These are phyloP conservation scores for Meriones unguiculatus DNA, from an alignment of 2,113 vertebrate species.

Conservation along the genomic window DNA sequence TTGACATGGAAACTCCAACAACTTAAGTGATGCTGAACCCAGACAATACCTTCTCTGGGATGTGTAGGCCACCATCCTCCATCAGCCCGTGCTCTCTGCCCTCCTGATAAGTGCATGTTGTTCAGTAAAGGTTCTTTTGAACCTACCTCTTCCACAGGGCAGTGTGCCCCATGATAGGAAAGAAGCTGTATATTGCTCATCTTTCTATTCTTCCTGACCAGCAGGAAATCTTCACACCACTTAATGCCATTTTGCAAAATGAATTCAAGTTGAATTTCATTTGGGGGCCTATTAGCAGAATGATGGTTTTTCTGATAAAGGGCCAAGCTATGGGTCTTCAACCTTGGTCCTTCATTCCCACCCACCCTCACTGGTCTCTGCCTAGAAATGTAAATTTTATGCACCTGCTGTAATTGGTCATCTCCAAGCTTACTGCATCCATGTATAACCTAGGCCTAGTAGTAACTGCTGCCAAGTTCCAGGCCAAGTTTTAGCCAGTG, in stretches of 20 bases:
- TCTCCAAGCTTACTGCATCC: too few relatives aligned
- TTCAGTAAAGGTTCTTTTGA: not conserved
- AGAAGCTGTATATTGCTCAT: not conserved
- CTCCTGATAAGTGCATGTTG: not conserved
- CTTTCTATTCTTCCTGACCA: not conserved
- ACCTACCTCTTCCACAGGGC: not conserved
- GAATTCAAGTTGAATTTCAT: not conserved
- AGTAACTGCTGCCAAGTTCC: rapidly evolving
- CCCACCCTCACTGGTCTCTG: not conserved
- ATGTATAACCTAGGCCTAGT: too few relatives aligned
- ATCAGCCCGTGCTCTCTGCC: not conserved
- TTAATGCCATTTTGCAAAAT: not conserved
- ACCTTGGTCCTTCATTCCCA: not conserved
- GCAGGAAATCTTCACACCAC: not conserved
- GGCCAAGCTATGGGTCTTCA: not conserved
- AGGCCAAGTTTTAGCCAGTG: not conserved
- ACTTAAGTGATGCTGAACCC: not conserved
- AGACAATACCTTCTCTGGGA: not conserved
- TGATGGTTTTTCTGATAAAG: not conserved
- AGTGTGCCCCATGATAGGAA: not conserved
- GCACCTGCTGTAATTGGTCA: too few relatives aligned
- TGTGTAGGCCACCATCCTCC: not conserved
- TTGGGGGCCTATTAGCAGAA: not conserved
- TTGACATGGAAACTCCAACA: not conserved
- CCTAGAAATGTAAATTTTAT: too few relatives aligned